Evolutionary conservation across 2,888 invertebrate genomes (phyloP).

Genomic region (Mystacides longicornis): DNA sequence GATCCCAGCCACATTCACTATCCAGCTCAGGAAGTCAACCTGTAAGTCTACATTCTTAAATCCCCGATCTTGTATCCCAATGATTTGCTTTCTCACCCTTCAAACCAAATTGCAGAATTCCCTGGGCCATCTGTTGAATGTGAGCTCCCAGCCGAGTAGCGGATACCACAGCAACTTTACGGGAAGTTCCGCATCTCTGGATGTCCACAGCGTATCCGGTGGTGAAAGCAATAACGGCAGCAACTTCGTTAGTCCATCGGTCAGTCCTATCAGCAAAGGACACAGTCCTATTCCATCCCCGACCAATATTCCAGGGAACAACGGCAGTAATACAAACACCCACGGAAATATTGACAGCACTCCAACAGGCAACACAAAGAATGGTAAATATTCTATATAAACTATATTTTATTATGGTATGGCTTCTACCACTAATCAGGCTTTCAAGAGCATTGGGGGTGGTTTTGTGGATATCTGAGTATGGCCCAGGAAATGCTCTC

Average conservation of each 20-base stretch:
- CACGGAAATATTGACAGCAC: too few species aligned
- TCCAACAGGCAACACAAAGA: too few species aligned
- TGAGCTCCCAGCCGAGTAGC: conserved; percentile 43
- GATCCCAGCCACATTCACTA: conserved; percentile 10
- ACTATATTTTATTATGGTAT: too few species aligned
- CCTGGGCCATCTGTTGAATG: conserved; percentile 39
- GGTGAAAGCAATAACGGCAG: conserved; percentile 37
- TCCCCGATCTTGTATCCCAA: too few species aligned
- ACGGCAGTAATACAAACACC: too few species aligned
- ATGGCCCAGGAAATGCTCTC: too few species aligned
- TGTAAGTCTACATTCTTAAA: conserved; percentile 11
- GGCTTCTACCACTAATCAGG: too few species aligned
- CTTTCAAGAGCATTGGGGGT: too few species aligned
- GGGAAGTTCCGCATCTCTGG: conserved; percentile 45
- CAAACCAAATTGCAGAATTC: conserved; percentile 34
- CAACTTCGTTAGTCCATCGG: conserved; percentile 43
- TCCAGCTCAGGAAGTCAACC: conserved; percentile 19
- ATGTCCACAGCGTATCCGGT: conserved; percentile 46
- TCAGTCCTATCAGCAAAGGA: conserved; percentile 45
- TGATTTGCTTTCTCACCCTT: background rate
- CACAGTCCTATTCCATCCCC: conserved; percentile 27
- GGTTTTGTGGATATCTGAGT: too few species aligned
- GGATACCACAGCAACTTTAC: conserved; percentile 51
- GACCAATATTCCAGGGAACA: conserved; percentile 8
- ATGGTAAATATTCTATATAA: too few species aligned